Base-by-base conservation (phyloP, 2,888 invertebrate genomes). In the Hermaeophaga mercurialis region DNA sequence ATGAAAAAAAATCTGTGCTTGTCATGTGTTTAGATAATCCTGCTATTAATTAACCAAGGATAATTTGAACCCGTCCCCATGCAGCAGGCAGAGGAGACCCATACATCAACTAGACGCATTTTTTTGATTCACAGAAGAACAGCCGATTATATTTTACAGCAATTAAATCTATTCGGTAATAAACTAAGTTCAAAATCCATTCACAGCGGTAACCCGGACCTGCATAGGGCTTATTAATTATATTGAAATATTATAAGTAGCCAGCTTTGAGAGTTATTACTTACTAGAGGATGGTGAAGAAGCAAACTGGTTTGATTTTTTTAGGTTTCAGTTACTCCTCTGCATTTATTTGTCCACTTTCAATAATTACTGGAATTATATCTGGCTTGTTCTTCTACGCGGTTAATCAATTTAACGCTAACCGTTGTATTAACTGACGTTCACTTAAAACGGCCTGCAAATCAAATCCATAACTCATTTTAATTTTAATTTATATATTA, bases 131-230 rank as follows among this genome's bases (percentile, higher is more conserved):
- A 24, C 6, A 24, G 15, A 15, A 15, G 47, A 47, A 48, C 28
- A 48, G 18, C 48, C 15, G 48, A 48, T 48, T 38, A 48, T 48
- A 39, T 48, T 48, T 48, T 48, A 48, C 24, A 38, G 38, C 38
- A 48, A 48, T 48, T 48, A 48, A 48, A 48, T 43, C 33, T 52
- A 34, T 48, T 48, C 26, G 44, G 48, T 48, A 55, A 55, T 48
- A 55, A 55, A 55, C 48, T 47, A 34, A 44, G 19, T 47, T 54
- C 43, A 47, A 55, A 55, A 55, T 49, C 12, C 19, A 28, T 55
- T 55, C 55, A 67, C 67, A 67, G 62, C 68, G 66, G 67, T 66
- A 63, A 58, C 53, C 54, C 58, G 45, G 53, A 48, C 54, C 52
- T 52, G 59, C 24, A 38, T 59, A 50, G 36, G 41, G 31, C 52